Percentiles rank a stretch among this genome's conserved stretches.
Conservation (phyloP, 2,888 invertebrate genomes). For the Quadriops clusia region DNA sequence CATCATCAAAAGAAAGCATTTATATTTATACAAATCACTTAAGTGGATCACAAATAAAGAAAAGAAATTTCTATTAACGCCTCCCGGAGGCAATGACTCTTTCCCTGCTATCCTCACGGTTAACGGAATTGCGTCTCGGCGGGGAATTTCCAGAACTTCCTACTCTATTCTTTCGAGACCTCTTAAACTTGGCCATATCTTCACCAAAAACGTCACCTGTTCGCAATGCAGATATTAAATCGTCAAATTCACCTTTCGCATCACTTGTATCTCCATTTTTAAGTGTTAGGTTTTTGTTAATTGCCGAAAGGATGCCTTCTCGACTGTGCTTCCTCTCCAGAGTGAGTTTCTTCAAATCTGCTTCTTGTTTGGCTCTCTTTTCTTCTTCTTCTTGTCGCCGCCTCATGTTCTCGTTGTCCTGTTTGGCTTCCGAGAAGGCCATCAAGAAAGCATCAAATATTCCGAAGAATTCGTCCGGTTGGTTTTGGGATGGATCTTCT, state of each 20-base stretch:
- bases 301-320: slow-evolving; percentile 65
- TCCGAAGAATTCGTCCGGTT: slow-evolving; percentile 90
- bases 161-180: slow-evolving; percentile 57
- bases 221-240: slow-evolving; percentile 84
- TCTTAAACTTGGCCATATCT: slow-evolving; percentile 85
- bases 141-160: slow-evolving; percentile 47
- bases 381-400: slow-evolving; percentile 82
- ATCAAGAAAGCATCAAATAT: slow-evolving; percentile 80
- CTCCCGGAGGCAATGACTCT: slow-evolving; percentile 39
- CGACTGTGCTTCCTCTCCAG: slow-evolving; percentile 74
- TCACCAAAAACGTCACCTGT: slow-evolving; percentile 95
- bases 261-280: slow-evolving; percentile 48
- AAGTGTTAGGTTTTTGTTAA: slow-evolving; percentile 56
- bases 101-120: slow-evolving; percentile 58
- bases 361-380: slow-evolving; percentile 76
- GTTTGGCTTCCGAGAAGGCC: slow-evolving; percentile 70
- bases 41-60: background rate
- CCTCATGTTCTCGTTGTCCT: slow-evolving; percentile 78
- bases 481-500: slow-evolving; percentile 71
- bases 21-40: too few species aligned
- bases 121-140: slow-evolving; percentile 47
- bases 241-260: slow-evolving; percentile 87
- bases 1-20: too few species aligned
- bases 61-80: slow-evolving; percentile 26
- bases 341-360: slow-evolving; percentile 77